Conservation (phyloP, 2,797 vertebrate species). For the Tokudaia muenninki region DNA sequence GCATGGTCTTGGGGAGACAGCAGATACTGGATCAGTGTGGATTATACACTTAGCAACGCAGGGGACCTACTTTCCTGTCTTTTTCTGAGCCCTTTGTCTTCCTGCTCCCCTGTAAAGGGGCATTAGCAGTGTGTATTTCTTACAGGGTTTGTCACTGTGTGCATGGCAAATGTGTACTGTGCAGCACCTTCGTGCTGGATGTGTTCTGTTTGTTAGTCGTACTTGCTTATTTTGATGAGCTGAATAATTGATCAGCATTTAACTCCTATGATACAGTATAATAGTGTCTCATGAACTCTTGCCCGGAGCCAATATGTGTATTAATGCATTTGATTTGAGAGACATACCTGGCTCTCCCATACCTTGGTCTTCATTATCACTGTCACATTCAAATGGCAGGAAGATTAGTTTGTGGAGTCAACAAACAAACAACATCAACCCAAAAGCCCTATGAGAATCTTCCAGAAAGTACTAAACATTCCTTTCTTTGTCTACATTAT, state of each 20-base stretch:
- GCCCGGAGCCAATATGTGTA: constrained; percentile 72
- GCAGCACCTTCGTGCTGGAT: background rate
- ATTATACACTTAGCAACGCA: background rate
- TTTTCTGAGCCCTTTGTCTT: background rate
- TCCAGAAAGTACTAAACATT: background rate
- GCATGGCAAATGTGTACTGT: background rate
- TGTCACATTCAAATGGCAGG: background rate
- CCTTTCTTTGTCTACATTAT: background rate
- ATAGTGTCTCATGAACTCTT: constrained; percentile 49
- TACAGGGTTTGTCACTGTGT: background rate
- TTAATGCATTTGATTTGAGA: constrained; percentile 68
- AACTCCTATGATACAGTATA: constrained; percentile 33
- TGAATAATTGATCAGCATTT: constrained; percentile 78
- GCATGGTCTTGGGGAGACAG: no score
- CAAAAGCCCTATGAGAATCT: background rate
- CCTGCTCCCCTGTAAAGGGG: background rate
- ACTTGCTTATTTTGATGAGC: constrained; percentile 58
- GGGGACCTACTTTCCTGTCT: background rate
- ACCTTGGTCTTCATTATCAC: background rate
- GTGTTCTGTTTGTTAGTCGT: constrained; percentile 24
- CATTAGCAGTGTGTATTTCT: background rate
- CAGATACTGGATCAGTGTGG: background rate
- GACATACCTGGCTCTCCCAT: background rate
- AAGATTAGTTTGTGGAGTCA: background rate
- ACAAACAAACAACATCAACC: background rate